These are phyloP conservation scores for Oryzias javanicus DNA, from an alignment of 2,113 vertebrate species.

Conservation along the genomic window DNA sequence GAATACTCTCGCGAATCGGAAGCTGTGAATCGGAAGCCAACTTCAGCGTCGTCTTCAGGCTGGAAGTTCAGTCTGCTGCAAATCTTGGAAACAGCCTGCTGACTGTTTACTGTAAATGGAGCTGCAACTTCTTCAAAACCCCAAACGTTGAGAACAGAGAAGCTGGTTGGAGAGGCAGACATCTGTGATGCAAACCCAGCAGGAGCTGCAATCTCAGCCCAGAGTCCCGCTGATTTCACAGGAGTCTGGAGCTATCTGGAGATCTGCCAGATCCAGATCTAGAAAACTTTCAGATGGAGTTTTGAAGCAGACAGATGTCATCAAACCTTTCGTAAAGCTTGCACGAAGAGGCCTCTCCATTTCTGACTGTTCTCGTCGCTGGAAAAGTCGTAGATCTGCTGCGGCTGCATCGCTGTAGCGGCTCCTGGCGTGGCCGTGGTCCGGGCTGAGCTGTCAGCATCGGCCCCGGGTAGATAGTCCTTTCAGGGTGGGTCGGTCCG, in stretches of 20 bases:
- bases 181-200: background rate
- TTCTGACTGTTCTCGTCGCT: slow-evolving; percentile 94
- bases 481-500: slow-evolving; percentile 75
- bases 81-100: background rate
- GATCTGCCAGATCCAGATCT: too few species aligned
- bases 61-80: background rate
- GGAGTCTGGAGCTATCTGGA: too few species aligned
- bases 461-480: slow-evolving; percentile 74
- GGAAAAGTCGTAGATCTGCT: slow-evolving; percentile 92
- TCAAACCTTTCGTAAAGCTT: slow-evolving; percentile 90
- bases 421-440: slow-evolving; percentile 78
- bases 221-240: too few species aligned
- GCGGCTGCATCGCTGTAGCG: slow-evolving; percentile 88
- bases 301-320: background rate
- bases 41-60: too few species aligned
- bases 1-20: too few species aligned
- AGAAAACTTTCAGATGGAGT: background rate
- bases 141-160: slow-evolving; percentile 22
- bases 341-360: slow-evolving; percentile 95
- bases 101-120: background rate
- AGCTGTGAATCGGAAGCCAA: too few species aligned
- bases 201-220: too few species aligned
- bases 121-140: slow-evolving; percentile 41
- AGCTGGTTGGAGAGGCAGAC: slow-evolving; percentile 4
- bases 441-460: slow-evolving; percentile 82